Base-by-base conservation (phyloP, 2,888 invertebrate genomes). In the Ommatoiulus sabulosus region DNA sequence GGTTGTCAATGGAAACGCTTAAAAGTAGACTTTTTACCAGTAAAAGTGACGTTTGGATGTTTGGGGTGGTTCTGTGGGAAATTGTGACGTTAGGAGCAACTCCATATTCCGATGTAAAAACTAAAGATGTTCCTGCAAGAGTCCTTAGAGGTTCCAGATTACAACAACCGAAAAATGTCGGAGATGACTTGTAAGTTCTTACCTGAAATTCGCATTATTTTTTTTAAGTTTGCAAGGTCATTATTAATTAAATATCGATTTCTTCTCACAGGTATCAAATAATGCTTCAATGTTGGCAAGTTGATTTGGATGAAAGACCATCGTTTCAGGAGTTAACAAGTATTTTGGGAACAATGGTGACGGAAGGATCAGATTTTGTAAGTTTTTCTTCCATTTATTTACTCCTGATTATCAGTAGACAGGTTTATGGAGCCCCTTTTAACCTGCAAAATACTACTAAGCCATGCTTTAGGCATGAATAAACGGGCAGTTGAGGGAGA, bases 1-100 rank as follows among this genome's bases (percentile, higher is more conserved):
- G 97, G 97, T 95, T 95, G 8, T 95, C 97, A 0, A 95, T 95
- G 44, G 97, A 97, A 92, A 95, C 96, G 91, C 93, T 97, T 90
- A 94, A 95, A 48, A 93, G 92, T 89, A 95, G 95, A 87, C 94
- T 95, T 87, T 95, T 94, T 90, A 95, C 95, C n/a, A 93, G 94
- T 5, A 95, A 96, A 91, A 96, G 96, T 88, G 96, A 97, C 91
- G 94, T 96, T 6, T 97, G 97, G 97, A 96, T 97, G 0, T 97
- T 95, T 92, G 97, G 96, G 0, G 95, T 96, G 89, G 92, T 97
- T 15, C 93, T 97, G 90, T 97, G 97, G 97, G 97, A 97, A 92
- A 95, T 96, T 89, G 94, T 96, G 90, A 95, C 96, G 5, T 93
- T 97, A 91, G 94, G 96, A 63, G 97, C 95, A 0, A 97, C 97